Percentiles rank a stretch among this genome's conserved stretches.
Conservation (phyloP, 2,797 vertebrate species). For the Parauchenoglanis ngamensis region DNA sequence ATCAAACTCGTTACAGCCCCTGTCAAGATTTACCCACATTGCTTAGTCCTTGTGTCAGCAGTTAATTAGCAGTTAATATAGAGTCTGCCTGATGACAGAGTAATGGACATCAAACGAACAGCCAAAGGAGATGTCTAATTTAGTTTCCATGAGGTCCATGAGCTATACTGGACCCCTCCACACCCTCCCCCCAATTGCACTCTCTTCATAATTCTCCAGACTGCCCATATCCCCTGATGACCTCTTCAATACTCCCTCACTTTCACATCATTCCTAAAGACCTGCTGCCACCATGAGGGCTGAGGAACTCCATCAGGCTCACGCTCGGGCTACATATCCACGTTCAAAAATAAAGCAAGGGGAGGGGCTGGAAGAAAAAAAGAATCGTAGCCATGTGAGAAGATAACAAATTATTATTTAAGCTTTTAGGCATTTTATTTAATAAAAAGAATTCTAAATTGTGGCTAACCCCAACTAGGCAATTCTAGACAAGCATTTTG, state of each 20-base stretch:
- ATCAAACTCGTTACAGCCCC: constrained; percentile 64
- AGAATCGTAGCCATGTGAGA: neutral
- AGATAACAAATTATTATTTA: neutral
- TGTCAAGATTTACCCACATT: constrained; percentile 68
- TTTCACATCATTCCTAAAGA: constrained; percentile 61
- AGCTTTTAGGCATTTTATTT: neutral
- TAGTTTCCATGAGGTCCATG: constrained; percentile 63
- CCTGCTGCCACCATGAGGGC: constrained; percentile 69
- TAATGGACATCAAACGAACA: constrained; percentile 70
- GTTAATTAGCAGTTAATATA: constrained; percentile 75
- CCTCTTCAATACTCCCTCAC: constrained; percentile 21
- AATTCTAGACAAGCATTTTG: constrained; percentile 31
- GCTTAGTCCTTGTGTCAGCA: constrained; percentile 68
- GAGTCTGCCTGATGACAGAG: constrained; percentile 69
- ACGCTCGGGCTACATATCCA: neutral
- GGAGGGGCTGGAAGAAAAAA: neutral
- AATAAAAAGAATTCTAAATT: neutral
- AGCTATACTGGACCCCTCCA: constrained; percentile 50
- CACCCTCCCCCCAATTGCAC: neutral
- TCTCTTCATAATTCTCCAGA: constrained; percentile 23
- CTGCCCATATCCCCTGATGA: constrained; percentile 31
- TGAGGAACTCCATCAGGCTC: constrained; percentile 35
- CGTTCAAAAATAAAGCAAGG: neutral
- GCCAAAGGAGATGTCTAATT: constrained; percentile 69
- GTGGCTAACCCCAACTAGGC: neutral